A percentile compares a stretch with the other conserved stretches of the same genome.
Conservation (phyloP, 30 jellyfish, hydroid and myxozoan genomes). For the Aurelia aurita complex sp. Pacific region DNA sequence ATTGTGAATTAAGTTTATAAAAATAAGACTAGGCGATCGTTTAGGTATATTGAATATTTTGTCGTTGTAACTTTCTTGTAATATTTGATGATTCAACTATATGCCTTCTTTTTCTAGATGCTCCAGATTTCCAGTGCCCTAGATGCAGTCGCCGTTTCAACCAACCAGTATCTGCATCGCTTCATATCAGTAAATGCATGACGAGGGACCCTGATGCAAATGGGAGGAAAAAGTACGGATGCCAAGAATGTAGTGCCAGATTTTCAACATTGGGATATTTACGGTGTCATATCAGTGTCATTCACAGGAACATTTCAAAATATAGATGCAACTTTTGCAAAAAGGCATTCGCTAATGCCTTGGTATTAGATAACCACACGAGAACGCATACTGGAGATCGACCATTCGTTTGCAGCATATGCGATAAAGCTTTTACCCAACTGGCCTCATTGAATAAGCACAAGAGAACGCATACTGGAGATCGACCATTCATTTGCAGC, state of each 20-base stretch:
- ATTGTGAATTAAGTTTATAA: too few relatives aligned
- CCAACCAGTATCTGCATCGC: background rate
- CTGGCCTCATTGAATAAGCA: conserved; percentile 41
- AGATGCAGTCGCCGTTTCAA: background rate
- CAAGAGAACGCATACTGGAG: conserved; percentile 62
- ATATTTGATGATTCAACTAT: too few relatives aligned
- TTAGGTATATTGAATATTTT: too few relatives aligned
- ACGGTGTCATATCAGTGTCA: conserved; percentile 50
- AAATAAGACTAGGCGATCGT: too few relatives aligned
- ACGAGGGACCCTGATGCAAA: background rate
- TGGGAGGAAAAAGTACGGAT: conserved; percentile 23
- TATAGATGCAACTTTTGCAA: conserved; percentile 49
- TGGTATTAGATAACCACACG: conserved; percentile 36
- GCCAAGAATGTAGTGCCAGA: conserved; percentile 46
- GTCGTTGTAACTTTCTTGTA: too few relatives aligned
- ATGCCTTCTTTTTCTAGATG: too few relatives aligned
- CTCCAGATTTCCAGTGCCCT: background rate
- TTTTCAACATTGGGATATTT: conserved; percentile 24
- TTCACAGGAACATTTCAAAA: conserved; percentile 36
- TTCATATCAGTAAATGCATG: background rate
- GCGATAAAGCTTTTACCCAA: conserved; percentile 51
- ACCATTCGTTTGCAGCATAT: conserved; percentile 38
- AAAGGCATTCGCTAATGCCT: conserved; percentile 53
- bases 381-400: conserved; percentile 72
- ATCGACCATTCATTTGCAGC: conserved; percentile 43